These are phyloP conservation scores for Drosophila histrio DNA, from an alignment of 2,888 invertebrate species.

Conservation along the genomic window DNA sequence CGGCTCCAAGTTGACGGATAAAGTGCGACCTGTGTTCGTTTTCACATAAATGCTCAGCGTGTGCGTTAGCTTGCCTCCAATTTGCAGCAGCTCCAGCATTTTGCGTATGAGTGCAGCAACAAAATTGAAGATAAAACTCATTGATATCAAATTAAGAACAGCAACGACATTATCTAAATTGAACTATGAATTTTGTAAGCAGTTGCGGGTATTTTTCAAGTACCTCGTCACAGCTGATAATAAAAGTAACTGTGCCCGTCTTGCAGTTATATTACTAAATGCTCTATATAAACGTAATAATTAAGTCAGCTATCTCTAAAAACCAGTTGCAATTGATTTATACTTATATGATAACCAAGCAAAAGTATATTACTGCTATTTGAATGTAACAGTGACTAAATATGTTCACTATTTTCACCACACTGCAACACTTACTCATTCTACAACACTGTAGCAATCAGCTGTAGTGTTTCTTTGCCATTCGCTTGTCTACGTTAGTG, in stretches of 20 bases:
- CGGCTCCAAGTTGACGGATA: slow-evolving; percentile 89
- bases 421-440: slow-evolving; percentile 31
- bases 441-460: slow-evolving; percentile 17
- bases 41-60: slow-evolving; percentile 88
- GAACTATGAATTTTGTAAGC: slow-evolving; percentile 29
- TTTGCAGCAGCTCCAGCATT: slow-evolving; percentile 87
- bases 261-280: too few species aligned
- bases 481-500: slow-evolving; percentile 35
- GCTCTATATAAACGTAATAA: neutral
- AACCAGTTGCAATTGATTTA: neutral
- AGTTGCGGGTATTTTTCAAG: slow-evolving; percentile 18
- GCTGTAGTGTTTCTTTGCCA: slow-evolving; percentile 21
- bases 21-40: slow-evolving; percentile 88
- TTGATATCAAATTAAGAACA: slow-evolving; percentile 60
- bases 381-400: neutral
- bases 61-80: slow-evolving; percentile 87
- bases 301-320: too few species aligned
- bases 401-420: neutral
- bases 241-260: slow-evolving; percentile 6
- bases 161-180: slow-evolving; percentile 24
- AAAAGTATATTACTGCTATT: neutral
- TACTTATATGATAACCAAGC: too few species aligned
- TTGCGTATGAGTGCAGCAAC: slow-evolving; percentile 86
- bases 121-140: slow-evolving; percentile 87
- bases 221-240: slow-evolving; percentile 3